A percentile compares a stretch with the other conserved stretches of the same genome.
Conservation (phyloP, 2,888 invertebrate species). For the Cephalotes varians region DNA sequence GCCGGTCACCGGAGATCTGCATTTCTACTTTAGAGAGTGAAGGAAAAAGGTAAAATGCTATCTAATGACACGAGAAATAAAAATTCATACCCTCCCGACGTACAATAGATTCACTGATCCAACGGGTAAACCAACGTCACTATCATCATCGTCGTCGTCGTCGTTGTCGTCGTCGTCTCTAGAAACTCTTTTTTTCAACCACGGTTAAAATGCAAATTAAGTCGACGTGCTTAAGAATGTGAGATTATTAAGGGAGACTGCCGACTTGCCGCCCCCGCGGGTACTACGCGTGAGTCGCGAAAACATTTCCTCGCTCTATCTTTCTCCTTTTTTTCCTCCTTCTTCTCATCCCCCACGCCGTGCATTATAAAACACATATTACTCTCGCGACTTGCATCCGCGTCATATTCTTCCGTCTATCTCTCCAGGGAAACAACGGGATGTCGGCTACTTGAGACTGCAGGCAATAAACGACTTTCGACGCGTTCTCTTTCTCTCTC, state of each 20-base stretch:
- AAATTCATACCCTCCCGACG: slow-evolving; percentile 68
- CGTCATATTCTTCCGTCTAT: slow-evolving; percentile 46
- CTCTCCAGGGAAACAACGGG: slow-evolving; percentile 27
- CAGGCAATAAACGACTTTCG: slow-evolving; percentile 50
- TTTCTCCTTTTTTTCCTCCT: slow-evolving; percentile 58
- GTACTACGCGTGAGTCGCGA: slow-evolving; percentile 65
- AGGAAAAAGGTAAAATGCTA: slow-evolving; percentile 43
- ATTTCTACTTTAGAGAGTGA: slow-evolving; percentile 54
- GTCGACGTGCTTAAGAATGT: slow-evolving; percentile 80
- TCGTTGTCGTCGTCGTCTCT: slow-evolving; percentile 55
- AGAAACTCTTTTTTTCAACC: slow-evolving; percentile 66
- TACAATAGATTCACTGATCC: slow-evolving; percentile 30
- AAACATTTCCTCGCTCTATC: slow-evolving; percentile 71
- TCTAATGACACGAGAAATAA: slow-evolving; percentile 71
- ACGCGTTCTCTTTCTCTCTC: background rate
- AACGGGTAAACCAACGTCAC: slow-evolving; percentile 32
- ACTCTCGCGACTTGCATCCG: slow-evolving; percentile 60
- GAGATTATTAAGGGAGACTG: slow-evolving; percentile 77
- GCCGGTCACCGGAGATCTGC: slow-evolving; percentile 62
- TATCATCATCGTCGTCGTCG: slow-evolving; percentile 21
- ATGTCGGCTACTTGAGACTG: slow-evolving; percentile 54
- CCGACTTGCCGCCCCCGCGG: slow-evolving; percentile 61
- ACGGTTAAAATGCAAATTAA: slow-evolving; percentile 82
- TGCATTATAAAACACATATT: slow-evolving; percentile 73
- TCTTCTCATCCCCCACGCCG: slow-evolving; percentile 48